Evolutionary conservation across 2,888 invertebrate species (phyloP).

Genomic region (Limnephilus rhombicus): DNA sequence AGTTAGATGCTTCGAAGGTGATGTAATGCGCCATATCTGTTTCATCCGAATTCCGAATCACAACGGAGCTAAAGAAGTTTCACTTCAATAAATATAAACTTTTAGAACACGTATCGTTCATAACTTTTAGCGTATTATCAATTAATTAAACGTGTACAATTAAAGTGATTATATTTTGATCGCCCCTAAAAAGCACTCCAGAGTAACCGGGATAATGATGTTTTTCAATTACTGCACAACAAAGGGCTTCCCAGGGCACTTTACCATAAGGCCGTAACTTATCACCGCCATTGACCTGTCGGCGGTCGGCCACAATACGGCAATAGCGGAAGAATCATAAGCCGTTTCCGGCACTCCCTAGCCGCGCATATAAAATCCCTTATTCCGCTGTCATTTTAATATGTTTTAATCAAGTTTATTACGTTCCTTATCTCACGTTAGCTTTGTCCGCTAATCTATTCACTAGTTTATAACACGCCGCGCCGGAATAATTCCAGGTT

Average conservation of each 20-base stretch:
- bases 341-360: slow-evolving; percentile 25
- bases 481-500: slow-evolving; percentile 50
- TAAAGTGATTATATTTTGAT: neutral
- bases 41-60: too few relatives aligned
- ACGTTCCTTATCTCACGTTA: slow-evolving; percentile 60
- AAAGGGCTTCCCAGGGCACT: slow-evolving; percentile 12
- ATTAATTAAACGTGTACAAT: neutral
- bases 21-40: too few relatives aligned
- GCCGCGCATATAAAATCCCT: slow-evolving; percentile 43
- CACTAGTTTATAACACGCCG: slow-evolving; percentile 55
- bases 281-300: slow-evolving; percentile 11
- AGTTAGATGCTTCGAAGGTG: too few relatives aligned
- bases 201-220: neutral
- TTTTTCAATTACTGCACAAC: neutral
- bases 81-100: too few relatives aligned
- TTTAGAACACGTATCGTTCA: neutral
- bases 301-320: neutral
- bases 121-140: neutral
- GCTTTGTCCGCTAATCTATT: slow-evolving; percentile 57
- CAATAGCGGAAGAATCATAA: slow-evolving; percentile 19
- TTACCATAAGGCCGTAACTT: slow-evolving; percentile 18
- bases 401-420: slow-evolving; percentile 65
- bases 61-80: too few relatives aligned
- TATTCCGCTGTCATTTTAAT: slow-evolving; percentile 60
- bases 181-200: neutral